These are phyloP conservation scores for Apodemia hepburni DNA, from an alignment of 2,888 invertebrate species.

Conservation along the genomic window DNA sequence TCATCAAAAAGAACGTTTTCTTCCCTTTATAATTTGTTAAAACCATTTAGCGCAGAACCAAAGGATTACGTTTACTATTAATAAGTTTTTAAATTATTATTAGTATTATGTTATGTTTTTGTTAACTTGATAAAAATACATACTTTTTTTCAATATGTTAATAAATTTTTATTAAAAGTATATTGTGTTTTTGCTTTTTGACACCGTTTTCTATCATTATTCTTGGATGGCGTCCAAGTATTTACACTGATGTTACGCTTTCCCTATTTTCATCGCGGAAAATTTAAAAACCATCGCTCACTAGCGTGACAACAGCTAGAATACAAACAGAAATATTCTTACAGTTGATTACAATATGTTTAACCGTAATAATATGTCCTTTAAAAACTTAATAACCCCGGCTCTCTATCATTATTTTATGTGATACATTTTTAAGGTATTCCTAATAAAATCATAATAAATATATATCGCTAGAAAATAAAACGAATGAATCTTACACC, in stretches of 20 bases:
- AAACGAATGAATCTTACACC: too few species aligned
- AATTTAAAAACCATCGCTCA: conserved; percentile 79
- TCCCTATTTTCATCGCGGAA: conserved; percentile 78
- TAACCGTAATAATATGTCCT: conserved; percentile 22
- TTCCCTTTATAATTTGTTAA: not conserved
- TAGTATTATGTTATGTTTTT: not conserved
- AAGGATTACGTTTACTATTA: conserved; percentile 6
- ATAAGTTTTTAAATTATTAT: not conserved
- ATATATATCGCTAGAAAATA: too few species aligned
- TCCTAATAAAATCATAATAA: too few species aligned
- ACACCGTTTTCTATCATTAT: conserved; percentile 68
- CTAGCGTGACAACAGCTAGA: conserved; percentile 73
- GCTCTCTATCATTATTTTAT: not conserved
- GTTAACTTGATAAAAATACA: not conserved
- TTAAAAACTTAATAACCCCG: not conserved
- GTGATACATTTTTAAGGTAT: too few species aligned
- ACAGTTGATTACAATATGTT: conserved; percentile 71
- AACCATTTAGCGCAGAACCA: not conserved
- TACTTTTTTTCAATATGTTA: conserved; percentile 27
- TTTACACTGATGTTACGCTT: conserved; percentile 73
- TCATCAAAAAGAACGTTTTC: not conserved
- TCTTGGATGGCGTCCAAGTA: conserved; percentile 67
- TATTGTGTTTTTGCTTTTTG: conserved; percentile 23
- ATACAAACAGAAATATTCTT: conserved; percentile 73
- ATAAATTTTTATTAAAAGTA: conserved; percentile 17